Evolutionary conservation across 2,113 vertebrate genomes (phyloP).

Genomic region (Spilogale gracilis): DNA sequence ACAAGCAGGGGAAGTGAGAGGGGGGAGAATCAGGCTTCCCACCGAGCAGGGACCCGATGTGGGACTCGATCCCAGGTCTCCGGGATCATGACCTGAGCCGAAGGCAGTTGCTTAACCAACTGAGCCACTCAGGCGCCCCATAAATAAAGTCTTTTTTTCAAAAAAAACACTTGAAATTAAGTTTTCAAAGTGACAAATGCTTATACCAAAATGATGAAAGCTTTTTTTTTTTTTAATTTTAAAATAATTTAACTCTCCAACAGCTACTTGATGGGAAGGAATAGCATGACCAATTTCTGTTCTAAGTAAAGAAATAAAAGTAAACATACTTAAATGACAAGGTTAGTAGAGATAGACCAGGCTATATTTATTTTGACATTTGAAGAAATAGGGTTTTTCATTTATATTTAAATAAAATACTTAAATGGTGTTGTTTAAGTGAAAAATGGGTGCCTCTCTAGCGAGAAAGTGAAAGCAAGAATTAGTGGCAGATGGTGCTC

Average conservation of each 20-base stretch:
- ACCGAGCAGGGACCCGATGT: no score
- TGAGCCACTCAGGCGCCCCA: no score
- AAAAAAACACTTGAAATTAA: background rate
- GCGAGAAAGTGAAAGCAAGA: slow-evolving; percentile 39
- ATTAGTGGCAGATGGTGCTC: slow-evolving; percentile 15
- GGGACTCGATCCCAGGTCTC: no score
- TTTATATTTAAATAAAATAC: slow-evolving; percentile 26
- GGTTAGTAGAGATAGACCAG: background rate
- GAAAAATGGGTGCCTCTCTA: background rate
- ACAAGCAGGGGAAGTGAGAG: no score
- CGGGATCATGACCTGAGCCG: no score
- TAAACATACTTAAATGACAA: background rate
- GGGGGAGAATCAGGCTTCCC: no score
- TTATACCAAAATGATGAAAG: background rate
- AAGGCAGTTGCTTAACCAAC: no score
- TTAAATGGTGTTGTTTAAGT: slow-evolving; percentile 40
- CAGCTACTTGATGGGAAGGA: background rate
- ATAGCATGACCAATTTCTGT: background rate
- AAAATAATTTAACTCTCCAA: background rate
- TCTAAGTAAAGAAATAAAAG: slow-evolving; percentile 6
- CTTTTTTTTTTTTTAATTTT: background rate
- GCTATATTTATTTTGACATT: slow-evolving; percentile 10
- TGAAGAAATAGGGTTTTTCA: slow-evolving; percentile 41
- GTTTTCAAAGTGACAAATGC: slow-evolving; percentile 34
- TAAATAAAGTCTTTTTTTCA: no score